Conservation (phyloP, 1,140 invertebrate species). For the Triops longicaudatus region DNA sequence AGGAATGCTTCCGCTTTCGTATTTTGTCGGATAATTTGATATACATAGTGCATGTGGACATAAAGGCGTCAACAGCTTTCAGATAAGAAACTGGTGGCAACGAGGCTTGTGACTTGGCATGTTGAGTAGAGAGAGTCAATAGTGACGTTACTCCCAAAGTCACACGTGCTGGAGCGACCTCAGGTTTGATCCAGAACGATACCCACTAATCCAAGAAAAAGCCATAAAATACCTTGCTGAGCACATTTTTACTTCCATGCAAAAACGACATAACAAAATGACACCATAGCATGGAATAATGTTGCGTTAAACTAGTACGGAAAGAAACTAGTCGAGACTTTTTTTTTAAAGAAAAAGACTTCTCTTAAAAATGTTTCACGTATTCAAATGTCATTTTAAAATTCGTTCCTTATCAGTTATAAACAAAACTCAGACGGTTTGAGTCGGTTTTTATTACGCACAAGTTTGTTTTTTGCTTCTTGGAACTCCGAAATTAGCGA, state of each 20-base stretch:
- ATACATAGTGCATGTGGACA: slow-evolving; percentile 80
- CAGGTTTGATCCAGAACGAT: slow-evolving; percentile 54
- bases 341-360: neutral
- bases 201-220: slow-evolving; percentile 40
- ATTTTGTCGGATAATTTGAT: slow-evolving; percentile 33
- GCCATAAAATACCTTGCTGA: neutral
- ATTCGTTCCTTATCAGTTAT: too few relatives aligned
- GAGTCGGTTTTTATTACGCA: too few relatives aligned
- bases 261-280: neutral
- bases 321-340: neutral
- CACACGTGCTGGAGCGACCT: slow-evolving; percentile 76
- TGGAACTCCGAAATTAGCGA: too few relatives aligned
- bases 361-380: too few relatives aligned
- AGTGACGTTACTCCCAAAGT: slow-evolving; percentile 83
- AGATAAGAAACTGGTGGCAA: slow-evolving; percentile 81
- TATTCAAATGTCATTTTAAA: too few relatives aligned
- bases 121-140: slow-evolving; percentile 80
- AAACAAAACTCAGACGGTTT: too few relatives aligned
- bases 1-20: neutral
- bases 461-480: too few relatives aligned
- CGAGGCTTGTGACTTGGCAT: slow-evolving; percentile 79
- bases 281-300: too few relatives aligned
- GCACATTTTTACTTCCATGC: slow-evolving; percentile 2
- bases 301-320: too few relatives aligned
- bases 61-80: slow-evolving; percentile 81